These are phyloP conservation scores for Pseudomyrmex dendroicus DNA, from an alignment of 1,140 invertebrate genomes.

Conservation along the genomic window DNA sequence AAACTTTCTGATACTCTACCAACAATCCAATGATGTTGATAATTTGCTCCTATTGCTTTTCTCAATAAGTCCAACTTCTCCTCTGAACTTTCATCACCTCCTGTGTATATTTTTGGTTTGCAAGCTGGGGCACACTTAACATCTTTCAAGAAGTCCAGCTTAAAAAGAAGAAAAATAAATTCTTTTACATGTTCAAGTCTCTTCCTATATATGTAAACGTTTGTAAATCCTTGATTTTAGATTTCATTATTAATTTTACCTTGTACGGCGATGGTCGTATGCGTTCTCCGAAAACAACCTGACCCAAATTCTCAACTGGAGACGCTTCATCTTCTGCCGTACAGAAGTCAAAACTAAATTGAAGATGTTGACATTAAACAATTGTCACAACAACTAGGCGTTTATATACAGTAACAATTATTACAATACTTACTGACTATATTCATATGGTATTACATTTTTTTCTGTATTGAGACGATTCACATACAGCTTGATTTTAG, in stretches of 20 bases:
- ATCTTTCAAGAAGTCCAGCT: conserved; percentile 89
- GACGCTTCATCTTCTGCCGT: conserved; percentile 88
- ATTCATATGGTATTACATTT: conserved; percentile 98
- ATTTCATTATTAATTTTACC: conserved; percentile 82
- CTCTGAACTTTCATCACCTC: conserved; percentile 87
- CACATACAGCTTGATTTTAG: conserved; percentile 94
- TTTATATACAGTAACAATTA: conserved; percentile 81
- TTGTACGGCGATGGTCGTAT: conserved; percentile 97
- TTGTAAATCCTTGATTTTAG: not conserved
- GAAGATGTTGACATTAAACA: conserved; percentile 1
- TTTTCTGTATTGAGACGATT: conserved; percentile 98
- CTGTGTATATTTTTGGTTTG: conserved; percentile 89
- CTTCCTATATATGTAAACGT: not conserved
- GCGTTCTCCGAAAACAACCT: conserved; percentile 99
- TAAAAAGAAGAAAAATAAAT: conserved; percentile 62
- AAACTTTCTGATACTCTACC: conserved; percentile 81
- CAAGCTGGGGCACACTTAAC: conserved; percentile 91
- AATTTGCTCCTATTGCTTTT: conserved; percentile 97
- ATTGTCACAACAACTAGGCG: conserved; percentile 69
- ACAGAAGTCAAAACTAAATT: conserved; percentile 95
- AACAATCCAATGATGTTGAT: conserved; percentile 99
- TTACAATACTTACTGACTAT: conserved; percentile 89
- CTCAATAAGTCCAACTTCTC: conserved; percentile 93
- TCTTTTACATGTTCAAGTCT: not conserved
- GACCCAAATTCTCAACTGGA: conserved; percentile 99